Evolutionary conservation across 1,140 invertebrate genomes (phyloP).

Genomic region (Thereuonema tuberculata): DNA sequence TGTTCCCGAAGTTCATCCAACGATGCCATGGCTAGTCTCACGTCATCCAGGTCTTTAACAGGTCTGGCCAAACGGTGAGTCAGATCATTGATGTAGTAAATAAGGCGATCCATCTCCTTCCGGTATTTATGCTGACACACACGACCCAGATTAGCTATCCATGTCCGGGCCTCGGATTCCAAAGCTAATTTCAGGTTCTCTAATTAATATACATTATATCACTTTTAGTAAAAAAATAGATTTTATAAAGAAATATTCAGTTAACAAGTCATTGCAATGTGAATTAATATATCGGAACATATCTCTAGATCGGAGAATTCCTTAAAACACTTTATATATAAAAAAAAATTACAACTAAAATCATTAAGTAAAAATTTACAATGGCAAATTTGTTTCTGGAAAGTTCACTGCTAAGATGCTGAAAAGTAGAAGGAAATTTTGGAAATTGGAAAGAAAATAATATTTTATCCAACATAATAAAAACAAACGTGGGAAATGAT

Average conservation of each 20-base stretch:
- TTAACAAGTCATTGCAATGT: slow-evolving; percentile 1
- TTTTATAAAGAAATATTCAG: background rate
- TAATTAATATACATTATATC: no score
- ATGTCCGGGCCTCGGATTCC: slow-evolving; percentile 67
- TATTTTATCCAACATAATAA: no score
- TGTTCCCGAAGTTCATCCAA: slow-evolving; percentile 83
- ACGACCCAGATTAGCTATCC: slow-evolving; percentile 69
- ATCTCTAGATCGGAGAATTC: slow-evolving; percentile 25
- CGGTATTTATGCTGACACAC: slow-evolving; percentile 84
- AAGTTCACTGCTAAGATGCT: no score
- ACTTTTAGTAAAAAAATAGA: slow-evolving; percentile 9
- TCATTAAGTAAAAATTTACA: no score
- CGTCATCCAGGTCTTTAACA: slow-evolving; percentile 82
- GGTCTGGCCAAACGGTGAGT: slow-evolving; percentile 70
- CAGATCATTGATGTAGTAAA: slow-evolving; percentile 82
- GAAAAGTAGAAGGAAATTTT: no score
- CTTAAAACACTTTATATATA: no score
- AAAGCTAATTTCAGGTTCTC: slow-evolving; percentile 77
- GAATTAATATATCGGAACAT: no score
- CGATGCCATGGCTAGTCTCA: slow-evolving; percentile 81
- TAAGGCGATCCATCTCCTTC: slow-evolving; percentile 87
- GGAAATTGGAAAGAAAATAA: no score
- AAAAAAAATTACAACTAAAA: no score
- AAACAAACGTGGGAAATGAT: no score
- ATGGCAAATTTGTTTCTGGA: no score